phyloP scores from a whole-genome alignment of 2,888 invertebrate genomes.

The Drosophila multiciliata region DNA sequence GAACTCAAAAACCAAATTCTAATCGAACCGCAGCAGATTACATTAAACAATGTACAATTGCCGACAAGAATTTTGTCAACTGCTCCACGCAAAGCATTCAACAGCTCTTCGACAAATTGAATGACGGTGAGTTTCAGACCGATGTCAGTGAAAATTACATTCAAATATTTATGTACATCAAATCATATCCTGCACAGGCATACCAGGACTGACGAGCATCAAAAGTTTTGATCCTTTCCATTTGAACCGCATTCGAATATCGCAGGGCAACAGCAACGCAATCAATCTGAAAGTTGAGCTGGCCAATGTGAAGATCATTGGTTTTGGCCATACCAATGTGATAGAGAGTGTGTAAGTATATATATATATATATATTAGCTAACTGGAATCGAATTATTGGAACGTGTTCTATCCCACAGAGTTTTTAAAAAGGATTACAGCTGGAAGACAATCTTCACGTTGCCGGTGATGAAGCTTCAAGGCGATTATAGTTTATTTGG shows the following conservation, averaged over 20 bases:
- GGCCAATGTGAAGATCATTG: slow-evolving; percentile 88
- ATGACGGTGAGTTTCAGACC: slow-evolving; percentile 86
- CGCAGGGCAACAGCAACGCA: slow-evolving; percentile 89
- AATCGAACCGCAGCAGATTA: slow-evolving; percentile 87
- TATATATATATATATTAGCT: background rate
- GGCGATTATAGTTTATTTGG: slow-evolving; percentile 90
- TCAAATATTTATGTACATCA: too few relatives aligned
- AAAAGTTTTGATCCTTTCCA: slow-evolving; percentile 89
- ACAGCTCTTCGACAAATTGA: slow-evolving; percentile 88
- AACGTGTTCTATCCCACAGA: slow-evolving; percentile 82
- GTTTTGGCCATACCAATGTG: slow-evolving; percentile 89
- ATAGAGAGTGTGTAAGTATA: slow-evolving; percentile 87
- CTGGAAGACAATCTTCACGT: slow-evolving; percentile 88
- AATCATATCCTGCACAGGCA: slow-evolving; percentile 64
- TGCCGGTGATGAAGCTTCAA: slow-evolving; percentile 89
- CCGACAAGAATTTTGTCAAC: slow-evolving; percentile 88
- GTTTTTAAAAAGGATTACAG: slow-evolving; percentile 89
- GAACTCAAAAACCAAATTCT: slow-evolving; percentile 61
- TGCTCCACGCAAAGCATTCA: slow-evolving; percentile 90
- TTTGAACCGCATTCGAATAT: slow-evolving; percentile 88
- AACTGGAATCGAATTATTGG: background rate
- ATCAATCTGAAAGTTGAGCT: slow-evolving; percentile 91
- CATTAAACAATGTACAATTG: slow-evolving; percentile 88
- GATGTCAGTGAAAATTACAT: background rate
- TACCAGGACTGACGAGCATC: slow-evolving; percentile 85